Evolutionary conservation across 2,113 vertebrate species (phyloP), one percentile per base, ranked within the genome.

Genomic region (Dolichotis patagonum): DNA sequence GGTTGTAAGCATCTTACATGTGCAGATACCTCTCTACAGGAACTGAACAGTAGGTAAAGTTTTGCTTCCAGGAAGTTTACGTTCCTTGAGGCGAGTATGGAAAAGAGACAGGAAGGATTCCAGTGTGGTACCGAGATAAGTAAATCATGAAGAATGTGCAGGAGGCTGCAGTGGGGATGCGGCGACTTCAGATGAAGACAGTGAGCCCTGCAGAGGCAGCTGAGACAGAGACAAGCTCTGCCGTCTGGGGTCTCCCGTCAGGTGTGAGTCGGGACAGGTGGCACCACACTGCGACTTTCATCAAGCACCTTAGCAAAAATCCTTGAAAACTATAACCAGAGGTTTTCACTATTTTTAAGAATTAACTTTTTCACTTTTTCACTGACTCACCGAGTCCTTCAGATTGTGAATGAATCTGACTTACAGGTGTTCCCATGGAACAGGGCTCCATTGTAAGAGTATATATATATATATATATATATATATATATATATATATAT

Each of bases 281-380:
- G 0, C 43, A 12, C 62, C 92, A 88, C 38, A 52, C 90, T 90
- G 91, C 52, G 88, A 93, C 49, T 65, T 91, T 82, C 86, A 69
- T 32, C 85, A 38, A 65, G 60, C 38, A 87, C 8, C 54, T 63
- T 71, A 52, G 30, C 14, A 89, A 43, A 95, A 86, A 32, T 30
- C 52, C 60, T 62, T 86, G 2, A 69, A 78, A 83, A 5, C 62
- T 73, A 60, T 7, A 94, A 90, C 60, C 19, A 30, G 52, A 49
- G 32, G 12, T 49, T 90, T 88, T 81, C 83, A n/a, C 56, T 85
- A 12, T 82, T 19, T 73, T 89, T 84, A 30, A 49, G 62, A 80
- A 81, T 92, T 84, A 93, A 89, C n/a, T n/a, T n/a, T n/a, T n/a
- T 54, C 52, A 54, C 52, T 54, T 14, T 54, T 54, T 14, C 52